Evolutionary conservation across 2,888 invertebrate species (phyloP).

Genomic region (Germaria angustata): DNA sequence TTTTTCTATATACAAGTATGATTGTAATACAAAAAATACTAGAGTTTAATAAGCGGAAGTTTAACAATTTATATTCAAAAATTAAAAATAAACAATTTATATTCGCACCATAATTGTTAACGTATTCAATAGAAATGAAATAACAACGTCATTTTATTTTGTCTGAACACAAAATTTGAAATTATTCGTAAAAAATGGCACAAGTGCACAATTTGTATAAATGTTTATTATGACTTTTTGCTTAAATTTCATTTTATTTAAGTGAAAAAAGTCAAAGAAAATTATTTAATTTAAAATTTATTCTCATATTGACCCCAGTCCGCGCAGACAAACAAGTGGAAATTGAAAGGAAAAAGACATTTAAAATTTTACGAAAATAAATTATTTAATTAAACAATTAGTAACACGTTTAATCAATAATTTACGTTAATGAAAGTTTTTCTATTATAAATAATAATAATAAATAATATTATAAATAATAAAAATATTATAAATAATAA

Average conservation of each 20-base stretch:
- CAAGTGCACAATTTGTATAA: conserved; percentile 14
- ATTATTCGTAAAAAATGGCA: neutral
- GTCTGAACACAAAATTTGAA: neutral
- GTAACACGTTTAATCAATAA: conserved; percentile 1
- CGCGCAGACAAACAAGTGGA: neutral
- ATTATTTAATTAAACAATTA: conserved; percentile 29
- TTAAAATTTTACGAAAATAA: neutral
- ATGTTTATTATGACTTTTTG: neutral
- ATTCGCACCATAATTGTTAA: conserved; percentile 5
- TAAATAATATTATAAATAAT: too few species aligned
- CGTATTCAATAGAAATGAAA: conserved; percentile 19
- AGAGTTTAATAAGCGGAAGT: conserved; percentile 56
- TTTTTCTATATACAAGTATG: conserved; percentile 20
- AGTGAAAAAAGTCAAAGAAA: neutral
- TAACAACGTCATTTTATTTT: neutral
- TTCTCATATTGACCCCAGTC: conserved; percentile 15
- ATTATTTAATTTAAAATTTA: conserved; percentile 32
- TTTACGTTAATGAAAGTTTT: neutral
- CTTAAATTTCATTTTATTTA: conserved; percentile 2
- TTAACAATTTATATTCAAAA: conserved; percentile 17
- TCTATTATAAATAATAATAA: too few species aligned
- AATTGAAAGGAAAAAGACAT: neutral
- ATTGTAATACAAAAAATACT: neutral
- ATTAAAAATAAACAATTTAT: neutral
- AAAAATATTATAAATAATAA: too few species aligned